Evolutionary conservation across 1,140 invertebrate genomes (phyloP), one percentile per base, ranked within the genome.

Genomic region (Manduca sexta): DNA sequence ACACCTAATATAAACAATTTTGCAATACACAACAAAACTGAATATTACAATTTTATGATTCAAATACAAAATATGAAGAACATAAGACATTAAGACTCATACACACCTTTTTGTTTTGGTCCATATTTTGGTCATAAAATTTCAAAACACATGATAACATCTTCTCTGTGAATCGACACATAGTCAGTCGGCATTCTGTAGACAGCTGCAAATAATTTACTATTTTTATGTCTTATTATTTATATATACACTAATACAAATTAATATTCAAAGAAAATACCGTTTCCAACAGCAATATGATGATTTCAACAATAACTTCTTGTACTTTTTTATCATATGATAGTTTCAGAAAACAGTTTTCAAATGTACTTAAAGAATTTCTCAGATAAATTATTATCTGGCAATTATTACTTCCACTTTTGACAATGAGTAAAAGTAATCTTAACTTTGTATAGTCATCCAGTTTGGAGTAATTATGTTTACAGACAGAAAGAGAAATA

Each of bases 21-120:
- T n/a, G n/a, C n/a, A n/a, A n/a, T n/a, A n/a, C n/a, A n/a, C n/a
- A n/a, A n/a, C n/a, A n/a, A n/a, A n/a, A n/a, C n/a, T n/a, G n/a
- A n/a, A n/a, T n/a, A n/a, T n/a, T n/a, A n/a, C n/a, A n/a, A n/a
- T n/a, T n/a, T n/a, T n/a, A n/a, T n/a, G n/a, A n/a, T n/a, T n/a
- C n/a, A n/a, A n/a, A n/a, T n/a, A n/a, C n/a, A n/a, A n/a, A n/a
- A n/a, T n/a, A n/a, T n/a, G n/a, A n/a, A n/a, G n/a, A n/a, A n/a
- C n/a, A n/a, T n/a, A n/a, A n/a, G n/a, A n/a, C n/a, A n/a, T n/a
- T n/a, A n/a, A n/a, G n/a, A 35, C n/a, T 12, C n/a, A n/a, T 35
- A 52, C n/a, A 13, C 62, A 79, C 81, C 75, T 84, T 84, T 45
- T 75, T 79, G 56, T 74, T 81, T 18, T 60, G 52, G 39, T 81